Percentiles rank a stretch among this genome's conserved stretches.
phyloP scores from a whole-genome alignment of 2,113 vertebrate species.

The Elephantulus edwardii region DNA sequence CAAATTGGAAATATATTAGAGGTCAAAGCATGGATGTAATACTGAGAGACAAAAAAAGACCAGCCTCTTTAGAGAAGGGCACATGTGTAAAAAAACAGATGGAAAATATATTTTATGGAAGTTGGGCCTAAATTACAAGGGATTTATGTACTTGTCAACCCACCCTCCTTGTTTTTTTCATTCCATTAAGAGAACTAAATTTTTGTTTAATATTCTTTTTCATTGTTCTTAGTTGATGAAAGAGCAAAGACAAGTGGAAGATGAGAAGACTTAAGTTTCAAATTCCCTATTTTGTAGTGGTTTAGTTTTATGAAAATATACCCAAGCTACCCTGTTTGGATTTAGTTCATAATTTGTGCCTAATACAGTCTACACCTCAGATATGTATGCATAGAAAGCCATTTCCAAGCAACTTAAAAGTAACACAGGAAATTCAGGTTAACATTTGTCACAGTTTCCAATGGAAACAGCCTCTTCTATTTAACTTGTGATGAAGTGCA shows the following conservation, averaged over 20 bases:
- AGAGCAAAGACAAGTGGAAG: constrained; percentile 46
- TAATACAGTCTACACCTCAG: constrained; percentile 76
- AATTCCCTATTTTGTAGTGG: constrained; percentile 22
- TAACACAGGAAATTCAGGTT: constrained; percentile 80
- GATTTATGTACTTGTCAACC: neutral
- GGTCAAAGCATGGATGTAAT: neutral
- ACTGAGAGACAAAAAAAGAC: neutral
- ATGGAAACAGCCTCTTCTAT: constrained; percentile 77
- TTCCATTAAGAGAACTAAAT: neutral
- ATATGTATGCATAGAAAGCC: constrained; percentile 72
- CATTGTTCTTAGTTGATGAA: constrained; percentile 28
- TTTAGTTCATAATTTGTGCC: constrained; percentile 66
- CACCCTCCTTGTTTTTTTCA: neutral
- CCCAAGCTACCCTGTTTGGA: constrained; percentile 65
- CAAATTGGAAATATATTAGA: neutral
- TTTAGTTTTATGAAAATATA: constrained; percentile 58
- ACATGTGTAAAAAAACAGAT: constrained; percentile 23
- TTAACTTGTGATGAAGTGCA: constrained; percentile 74
- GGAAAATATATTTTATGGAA: constrained; percentile 33
- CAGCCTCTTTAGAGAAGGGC: neutral
- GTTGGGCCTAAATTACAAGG: neutral
- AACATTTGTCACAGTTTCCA: constrained; percentile 77
- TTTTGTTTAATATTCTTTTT: constrained; percentile 19
- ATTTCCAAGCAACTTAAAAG: constrained; percentile 72
- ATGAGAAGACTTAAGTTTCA: constrained; percentile 33